phyloP scores from a whole-genome alignment of 1,140 invertebrate genomes.

The Littorina saxatilis region DNA sequence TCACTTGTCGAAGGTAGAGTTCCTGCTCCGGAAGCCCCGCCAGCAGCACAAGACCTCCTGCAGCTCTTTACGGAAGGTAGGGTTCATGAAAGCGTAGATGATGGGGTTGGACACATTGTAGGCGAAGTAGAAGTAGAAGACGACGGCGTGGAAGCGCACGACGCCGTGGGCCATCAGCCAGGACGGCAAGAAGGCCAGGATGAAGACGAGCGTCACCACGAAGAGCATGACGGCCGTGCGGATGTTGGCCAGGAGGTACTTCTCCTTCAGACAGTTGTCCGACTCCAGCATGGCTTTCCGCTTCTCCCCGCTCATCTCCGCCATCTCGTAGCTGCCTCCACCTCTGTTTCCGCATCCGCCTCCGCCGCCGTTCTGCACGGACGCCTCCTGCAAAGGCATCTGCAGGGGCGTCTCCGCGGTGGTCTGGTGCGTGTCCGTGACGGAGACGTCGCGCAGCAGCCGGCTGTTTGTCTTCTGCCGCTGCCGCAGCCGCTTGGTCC shows the following conservation, averaged over 20 bases:
- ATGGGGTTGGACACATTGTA: constrained; percentile 73
- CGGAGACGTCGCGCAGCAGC: constrained; percentile 52
- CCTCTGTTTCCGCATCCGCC: too few relatives aligned
- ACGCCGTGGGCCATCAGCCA: constrained; percentile 67
- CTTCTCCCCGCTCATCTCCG: constrained; percentile 21
- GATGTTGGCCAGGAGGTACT: constrained; percentile 67
- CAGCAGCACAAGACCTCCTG: constrained; percentile 47
- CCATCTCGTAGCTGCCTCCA: constrained; percentile 25
- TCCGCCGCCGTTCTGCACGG: background rate
- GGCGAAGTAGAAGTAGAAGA: constrained; percentile 73
- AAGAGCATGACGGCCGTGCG: constrained; percentile 71
- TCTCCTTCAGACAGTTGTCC: constrained; percentile 54
- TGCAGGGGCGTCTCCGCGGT: background rate
- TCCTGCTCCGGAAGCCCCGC: background rate
- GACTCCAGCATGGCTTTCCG: constrained; percentile 43
- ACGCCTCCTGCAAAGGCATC: too few relatives aligned
- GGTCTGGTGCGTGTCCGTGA: constrained; percentile 46
- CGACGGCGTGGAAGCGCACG: constrained; percentile 58
- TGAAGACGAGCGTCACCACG: constrained; percentile 71
- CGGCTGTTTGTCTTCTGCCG: constrained; percentile 52
- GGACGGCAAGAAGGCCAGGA: constrained; percentile 70
- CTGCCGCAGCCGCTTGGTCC: constrained; percentile 53
- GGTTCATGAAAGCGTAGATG: constrained; percentile 74
- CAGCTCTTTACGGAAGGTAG: constrained; percentile 69
- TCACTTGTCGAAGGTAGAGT: constrained; percentile 5